These are phyloP conservation scores for Gordius sp. DNA, from an alignment of 2,888 invertebrate genomes.

Conservation along the genomic window DNA sequence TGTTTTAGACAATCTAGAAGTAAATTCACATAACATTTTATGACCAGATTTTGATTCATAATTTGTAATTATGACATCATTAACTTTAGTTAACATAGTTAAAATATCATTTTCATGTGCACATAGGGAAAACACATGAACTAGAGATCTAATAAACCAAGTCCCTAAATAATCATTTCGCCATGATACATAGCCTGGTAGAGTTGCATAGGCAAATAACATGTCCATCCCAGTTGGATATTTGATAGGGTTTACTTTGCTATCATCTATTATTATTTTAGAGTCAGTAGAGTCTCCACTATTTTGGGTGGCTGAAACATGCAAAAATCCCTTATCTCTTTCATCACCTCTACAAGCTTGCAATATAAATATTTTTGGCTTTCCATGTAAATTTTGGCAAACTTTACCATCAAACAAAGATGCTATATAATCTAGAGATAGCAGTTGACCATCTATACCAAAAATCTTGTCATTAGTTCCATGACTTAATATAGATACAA, in stretches of 20 bases:
- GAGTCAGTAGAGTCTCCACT: neutral
- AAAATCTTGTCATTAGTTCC: neutral
- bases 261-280: neutral
- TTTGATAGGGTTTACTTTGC: neutral
- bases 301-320: neutral
- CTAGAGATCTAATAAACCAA: slow-evolving; percentile 14
- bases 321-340: neutral
- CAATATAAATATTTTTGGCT: slow-evolving; percentile 15
- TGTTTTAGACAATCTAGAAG: slow-evolving; percentile 4
- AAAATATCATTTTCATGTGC: neutral
- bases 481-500: slow-evolving; percentile 4
- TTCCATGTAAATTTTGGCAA: neutral
- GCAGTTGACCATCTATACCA: slow-evolving; percentile 10
- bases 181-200: slow-evolving; percentile 20
- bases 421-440: neutral
- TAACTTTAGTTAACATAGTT: neutral
- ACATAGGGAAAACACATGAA: neutral
- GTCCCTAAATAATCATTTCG: neutral
- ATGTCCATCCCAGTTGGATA: slow-evolving; percentile 22
- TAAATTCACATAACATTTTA: slow-evolving; percentile 15
- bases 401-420: slow-evolving; percentile 13
- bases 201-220: slow-evolving; percentile 25
- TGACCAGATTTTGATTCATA: slow-evolving; percentile 9
- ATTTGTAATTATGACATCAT: neutral
- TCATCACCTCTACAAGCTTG: slow-evolving; percentile 14